phyloP scores from a whole-genome alignment of 2,888 invertebrate species.

The Melipona bicolor region DNA sequence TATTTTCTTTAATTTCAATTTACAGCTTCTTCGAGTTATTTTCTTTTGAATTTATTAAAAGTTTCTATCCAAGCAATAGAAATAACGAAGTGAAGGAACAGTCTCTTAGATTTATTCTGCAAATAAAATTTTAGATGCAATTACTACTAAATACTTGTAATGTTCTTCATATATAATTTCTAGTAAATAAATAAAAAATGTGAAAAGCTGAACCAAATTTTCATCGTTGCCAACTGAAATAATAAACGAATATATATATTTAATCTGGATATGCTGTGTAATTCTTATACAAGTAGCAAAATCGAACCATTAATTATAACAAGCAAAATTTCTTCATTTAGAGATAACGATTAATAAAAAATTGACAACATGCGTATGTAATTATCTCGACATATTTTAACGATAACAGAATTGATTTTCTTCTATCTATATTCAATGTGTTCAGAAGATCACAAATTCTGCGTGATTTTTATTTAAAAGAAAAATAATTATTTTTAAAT shows the following conservation, averaged over 20 bases:
- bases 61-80: neutral
- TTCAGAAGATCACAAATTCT: neutral
- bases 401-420: neutral
- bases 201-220: neutral
- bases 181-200: neutral
- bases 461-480: neutral
- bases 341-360: neutral
- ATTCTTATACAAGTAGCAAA: neutral
- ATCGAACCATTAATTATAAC: conserved; percentile 15
- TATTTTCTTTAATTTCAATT: neutral
- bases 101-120: neutral
- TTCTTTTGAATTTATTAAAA: neutral
- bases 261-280: neutral
- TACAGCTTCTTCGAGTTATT: neutral
- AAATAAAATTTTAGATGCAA: too few species aligned
- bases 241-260: neutral
- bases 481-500: neutral
- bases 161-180: too few species aligned
- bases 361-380: neutral
- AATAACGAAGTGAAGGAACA: neutral
- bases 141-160: neutral
- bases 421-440: neutral
- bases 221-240: neutral
- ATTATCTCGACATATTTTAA: neutral
- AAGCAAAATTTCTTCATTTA: neutral